Evolutionary conservation across 2,888 invertebrate genomes (phyloP), one percentile per base, ranked within the genome.

Genomic region (Acanthosepion esculentum): DNA sequence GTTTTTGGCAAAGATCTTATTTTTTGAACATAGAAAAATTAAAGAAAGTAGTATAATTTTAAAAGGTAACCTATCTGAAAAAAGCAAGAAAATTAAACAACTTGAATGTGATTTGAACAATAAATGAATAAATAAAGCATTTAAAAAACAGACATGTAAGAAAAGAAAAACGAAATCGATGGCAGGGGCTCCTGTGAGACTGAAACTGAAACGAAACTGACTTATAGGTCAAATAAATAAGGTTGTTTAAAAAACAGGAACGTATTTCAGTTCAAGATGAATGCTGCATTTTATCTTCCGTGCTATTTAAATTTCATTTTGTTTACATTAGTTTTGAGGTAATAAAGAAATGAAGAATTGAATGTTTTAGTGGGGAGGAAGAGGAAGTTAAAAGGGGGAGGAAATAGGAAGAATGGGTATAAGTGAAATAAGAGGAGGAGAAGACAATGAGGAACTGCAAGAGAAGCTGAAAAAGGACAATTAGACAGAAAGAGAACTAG

Each of bases 131-230:
- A 78, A 78, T 78, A 33, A 78, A n/a, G n/a, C 15, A n/a, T 78
- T 78, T 78, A 33, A n/a, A 78, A n/a, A n/a, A n/a, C 5, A 78
- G n/a, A 78, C n/a, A 78, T n/a, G n/a, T 78, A 78, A 78, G n/a
- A 78, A 78, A 78, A n/a, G n/a, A 78, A 18, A 78, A 78, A 78
- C 78, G n/a, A 78, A 78, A 78, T 78, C 78, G 78, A 78, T 78
- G n/a, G 78, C n/a, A 78, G 78, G 78, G 78, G 78, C 78, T 78
- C 78, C 78, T 78, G n/a, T 18, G 78, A 78, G 78, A 78, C 78
- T n/a, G 78, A n/a, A 78, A 78, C 78, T n/a, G 78, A n/a, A 78
- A 78, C 78, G 78, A 78, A 78, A 78, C 78, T 78, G 78, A 78
- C 78, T 78, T 78, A 33, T 78, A 78, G 78, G 78, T 78, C 78